phyloP scores from a whole-genome alignment of 2,888 invertebrate species.

The Clistopyga incitator region DNA sequence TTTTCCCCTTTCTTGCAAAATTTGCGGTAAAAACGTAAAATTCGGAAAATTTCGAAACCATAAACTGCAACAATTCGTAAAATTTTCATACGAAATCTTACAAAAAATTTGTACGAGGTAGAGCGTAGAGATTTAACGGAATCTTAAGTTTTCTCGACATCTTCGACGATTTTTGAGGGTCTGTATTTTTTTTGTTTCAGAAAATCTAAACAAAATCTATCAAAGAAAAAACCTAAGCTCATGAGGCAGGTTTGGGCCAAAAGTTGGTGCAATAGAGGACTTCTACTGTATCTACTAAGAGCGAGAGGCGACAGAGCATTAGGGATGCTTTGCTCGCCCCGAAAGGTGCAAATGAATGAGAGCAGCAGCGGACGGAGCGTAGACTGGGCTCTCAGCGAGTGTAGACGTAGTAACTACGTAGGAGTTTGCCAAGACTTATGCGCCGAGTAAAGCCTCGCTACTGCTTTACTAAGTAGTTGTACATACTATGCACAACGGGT shows the following conservation, averaged over 20 bases:
- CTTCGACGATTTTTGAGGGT: no score
- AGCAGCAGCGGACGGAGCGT: conserved; percentile 12
- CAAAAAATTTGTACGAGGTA: no score
- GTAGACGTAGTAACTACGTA: conserved; percentile 1
- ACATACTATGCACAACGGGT: background rate
- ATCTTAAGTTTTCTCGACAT: no score
- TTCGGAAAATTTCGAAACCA: no score
- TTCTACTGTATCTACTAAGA: conserved; percentile 25
- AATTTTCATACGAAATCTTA: no score
- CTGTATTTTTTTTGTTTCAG: no score
- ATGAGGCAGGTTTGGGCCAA: background rate
- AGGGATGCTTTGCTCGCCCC: conserved; percentile 38
- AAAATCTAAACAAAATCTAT: no score
- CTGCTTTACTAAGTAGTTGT: conserved; percentile 17
- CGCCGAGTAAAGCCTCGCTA: background rate
- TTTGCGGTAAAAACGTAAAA: no score
- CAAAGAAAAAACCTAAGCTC: background rate
- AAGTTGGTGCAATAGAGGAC: conserved; percentile 39
- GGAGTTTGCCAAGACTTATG: conserved; percentile 42
- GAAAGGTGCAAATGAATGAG: conserved; percentile 57
- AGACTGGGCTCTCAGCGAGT: conserved; percentile 1
- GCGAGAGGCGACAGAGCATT: conserved; percentile 43
- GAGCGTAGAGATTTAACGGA: no score
- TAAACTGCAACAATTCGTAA: no score
- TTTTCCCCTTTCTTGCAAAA: no score